Evolutionary conservation across 1,140 invertebrate genomes (phyloP).

Genomic region (Calephelis nemesis): DNA sequence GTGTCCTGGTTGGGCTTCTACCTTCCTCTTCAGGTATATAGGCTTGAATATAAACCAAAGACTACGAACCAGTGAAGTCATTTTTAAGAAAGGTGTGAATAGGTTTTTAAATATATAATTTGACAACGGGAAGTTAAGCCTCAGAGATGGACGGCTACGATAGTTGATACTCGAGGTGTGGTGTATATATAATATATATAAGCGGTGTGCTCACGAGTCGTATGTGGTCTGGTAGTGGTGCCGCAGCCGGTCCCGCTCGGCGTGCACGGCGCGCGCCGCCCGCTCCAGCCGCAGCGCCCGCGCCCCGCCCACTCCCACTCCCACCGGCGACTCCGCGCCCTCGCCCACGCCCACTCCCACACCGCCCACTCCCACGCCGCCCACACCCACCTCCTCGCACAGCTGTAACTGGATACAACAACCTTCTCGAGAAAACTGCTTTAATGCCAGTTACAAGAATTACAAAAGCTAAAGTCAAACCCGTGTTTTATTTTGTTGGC

Average conservation of each 20-base stretch:
- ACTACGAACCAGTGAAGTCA: too few relatives aligned
- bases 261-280: conserved; percentile 91
- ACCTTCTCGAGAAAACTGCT: background rate
- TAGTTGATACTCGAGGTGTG: too few relatives aligned
- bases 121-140: too few relatives aligned
- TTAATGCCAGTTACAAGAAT: too few relatives aligned
- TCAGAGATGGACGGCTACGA: too few relatives aligned
- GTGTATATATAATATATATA: background rate
- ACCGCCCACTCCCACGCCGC: conserved; percentile 86
- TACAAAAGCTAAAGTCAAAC: too few relatives aligned
- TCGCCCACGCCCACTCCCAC: conserved; percentile 83
- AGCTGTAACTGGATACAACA: conserved; percentile 58
- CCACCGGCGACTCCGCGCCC: conserved; percentile 89
- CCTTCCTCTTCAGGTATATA: too few relatives aligned
- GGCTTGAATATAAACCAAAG: too few relatives aligned
- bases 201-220: conserved; percentile 55
- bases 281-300: conserved; percentile 91
- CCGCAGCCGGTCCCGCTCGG: conserved; percentile 92
- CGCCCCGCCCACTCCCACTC: conserved; percentile 90
- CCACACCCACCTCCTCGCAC: conserved; percentile 43
- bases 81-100: too few relatives aligned
- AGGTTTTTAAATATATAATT: too few relatives aligned
- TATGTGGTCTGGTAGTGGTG: conserved; percentile 79
- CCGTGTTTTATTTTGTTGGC: too few relatives aligned
- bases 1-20: too few relatives aligned